Conservation (phyloP, 2,113 vertebrate species). For the Hydrochoerus hydrochaeris region DNA sequence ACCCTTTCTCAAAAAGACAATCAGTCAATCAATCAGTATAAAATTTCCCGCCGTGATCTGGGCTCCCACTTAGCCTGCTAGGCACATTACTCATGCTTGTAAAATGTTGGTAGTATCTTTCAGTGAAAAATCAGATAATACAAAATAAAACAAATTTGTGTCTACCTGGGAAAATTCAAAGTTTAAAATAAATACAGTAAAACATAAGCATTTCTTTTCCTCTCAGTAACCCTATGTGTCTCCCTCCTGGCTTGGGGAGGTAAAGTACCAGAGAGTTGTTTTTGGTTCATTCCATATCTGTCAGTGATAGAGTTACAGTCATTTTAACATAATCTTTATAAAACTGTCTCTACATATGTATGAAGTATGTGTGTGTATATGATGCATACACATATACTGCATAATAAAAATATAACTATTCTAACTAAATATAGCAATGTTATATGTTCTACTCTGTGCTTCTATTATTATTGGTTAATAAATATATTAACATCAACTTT, state of each 20-base stretch:
- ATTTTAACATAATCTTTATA: neutral
- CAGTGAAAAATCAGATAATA: conserved; percentile 3
- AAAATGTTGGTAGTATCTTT: conserved; percentile 31
- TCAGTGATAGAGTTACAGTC: neutral
- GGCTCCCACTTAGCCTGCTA: neutral
- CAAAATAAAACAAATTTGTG: conserved; percentile 43
- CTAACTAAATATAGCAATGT: neutral
- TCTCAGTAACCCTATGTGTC: neutral
- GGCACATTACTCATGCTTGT: neutral
- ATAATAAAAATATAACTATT: neutral
- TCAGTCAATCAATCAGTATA: too few relatives aligned
- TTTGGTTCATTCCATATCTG: neutral
- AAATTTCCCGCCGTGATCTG: neutral
- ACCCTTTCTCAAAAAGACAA: too few relatives aligned
- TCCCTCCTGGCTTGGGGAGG: neutral
- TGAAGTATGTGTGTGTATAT: neutral
- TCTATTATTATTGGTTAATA: neutral
- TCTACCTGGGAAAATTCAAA: too few relatives aligned
- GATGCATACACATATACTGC: neutral
- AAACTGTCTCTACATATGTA: neutral
- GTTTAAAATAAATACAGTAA: neutral
- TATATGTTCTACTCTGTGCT: neutral
- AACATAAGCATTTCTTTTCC: neutral
- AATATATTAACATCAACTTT: neutral
- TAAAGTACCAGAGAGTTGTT: neutral